Conservation (phyloP, 2,888 invertebrate species). For the Megamerina dolium region DNA sequence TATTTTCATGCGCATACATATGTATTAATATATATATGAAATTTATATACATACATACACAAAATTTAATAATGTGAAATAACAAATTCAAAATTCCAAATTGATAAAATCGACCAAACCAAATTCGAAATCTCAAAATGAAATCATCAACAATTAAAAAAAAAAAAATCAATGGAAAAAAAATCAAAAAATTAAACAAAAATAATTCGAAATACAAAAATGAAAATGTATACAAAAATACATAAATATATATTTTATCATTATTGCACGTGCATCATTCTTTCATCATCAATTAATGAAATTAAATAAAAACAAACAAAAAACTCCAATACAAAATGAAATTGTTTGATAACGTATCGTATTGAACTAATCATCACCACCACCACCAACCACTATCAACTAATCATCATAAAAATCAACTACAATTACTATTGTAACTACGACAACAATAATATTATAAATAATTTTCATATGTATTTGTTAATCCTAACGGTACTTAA, state of each 20-base stretch:
- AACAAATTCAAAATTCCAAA: conserved; percentile 19
- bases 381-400: no score
- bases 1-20: conserved; percentile 43
- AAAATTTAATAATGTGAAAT: conserved; percentile 22
- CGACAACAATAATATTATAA: conserved; percentile 1
- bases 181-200: conserved; percentile 6
- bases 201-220: conserved; percentile 2
- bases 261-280: no score
- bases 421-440: conserved; percentile 4
- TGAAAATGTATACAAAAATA: no score
- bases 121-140: no score
- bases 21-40: conserved; percentile 34
- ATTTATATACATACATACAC: conserved; percentile 24
- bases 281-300: no score
- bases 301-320: no score
- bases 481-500: background rate
- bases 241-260: no score
- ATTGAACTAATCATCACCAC: no score
- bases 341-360: no score
- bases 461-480: background rate
- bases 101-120: conserved; percentile 22
- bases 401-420: no score
- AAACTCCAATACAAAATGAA: no score
- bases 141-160: conserved; percentile 27
- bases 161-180: conserved; percentile 2